Evolutionary conservation across 2,797 vertebrate species (phyloP), one percentile per base, ranked within the genome.

Genomic region (Moxostoma hubbsi): DNA sequence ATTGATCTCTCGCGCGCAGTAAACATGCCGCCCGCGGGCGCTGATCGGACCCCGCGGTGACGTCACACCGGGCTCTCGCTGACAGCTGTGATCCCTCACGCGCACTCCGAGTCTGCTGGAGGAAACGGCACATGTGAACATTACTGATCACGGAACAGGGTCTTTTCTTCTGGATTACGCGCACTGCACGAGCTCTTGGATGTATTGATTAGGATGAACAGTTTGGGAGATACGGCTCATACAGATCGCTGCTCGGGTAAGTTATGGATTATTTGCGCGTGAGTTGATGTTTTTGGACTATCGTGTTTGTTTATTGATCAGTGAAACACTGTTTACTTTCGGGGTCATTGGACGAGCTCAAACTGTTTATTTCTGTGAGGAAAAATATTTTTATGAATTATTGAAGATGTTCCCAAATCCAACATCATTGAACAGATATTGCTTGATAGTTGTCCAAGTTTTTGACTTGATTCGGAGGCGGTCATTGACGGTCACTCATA

Each of bases 51-150:
- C 55, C 8, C 10, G 46, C 43, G 8, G 58, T 73, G 73, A 75
- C 73, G 73, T 75, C 73, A 75, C 73, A 11, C n/a, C 50, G 73
- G 73, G 59, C 73, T 64, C 61, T 50, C 73, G 61, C n/a, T 55
- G 18, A 75, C 61, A 61, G n/a, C 16, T 12, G 47, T 18, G 49
- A 46, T 54, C 73, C 69, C 61, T 5, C 50, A 9, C 50, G 24
- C 24, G 36, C 50, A 11, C 59, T 74, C 36, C 3, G 36, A 36
- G 36, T 36, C 59, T 4, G 5, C 45, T 9, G 58, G 7, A 9
- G 46, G 18, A 50, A 36, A 50, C 57, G 59, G 18, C 46, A 12
- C 58, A 36, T 5, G 6, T 1, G 43, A 59, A 43, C 36, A 36
- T 36, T 36, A 36, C 36, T 36, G 36, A 36, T 36, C 3, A 36